Conservation (phyloP, 2,888 invertebrate genomes). For the Monopis laevigella region DNA sequence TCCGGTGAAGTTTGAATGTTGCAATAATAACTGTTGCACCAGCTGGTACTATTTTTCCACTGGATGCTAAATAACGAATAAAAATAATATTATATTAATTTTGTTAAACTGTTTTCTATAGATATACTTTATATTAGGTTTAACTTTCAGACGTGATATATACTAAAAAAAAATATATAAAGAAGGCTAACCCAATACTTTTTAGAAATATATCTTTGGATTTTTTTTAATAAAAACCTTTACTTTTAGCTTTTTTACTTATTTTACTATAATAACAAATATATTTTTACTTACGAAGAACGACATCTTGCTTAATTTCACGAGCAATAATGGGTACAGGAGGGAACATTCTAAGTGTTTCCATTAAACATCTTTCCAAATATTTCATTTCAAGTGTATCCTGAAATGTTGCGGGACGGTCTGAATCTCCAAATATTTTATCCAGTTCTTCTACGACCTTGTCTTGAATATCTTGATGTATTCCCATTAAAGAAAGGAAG, state of each 20-base stretch:
- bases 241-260: conserved; percentile 12
- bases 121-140: no score
- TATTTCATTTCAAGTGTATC: conserved; percentile 90
- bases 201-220: background rate
- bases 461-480: conserved; percentile 77
- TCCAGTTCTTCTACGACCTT: conserved; percentile 78
- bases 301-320: conserved; percentile 75
- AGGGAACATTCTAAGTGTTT: conserved; percentile 81
- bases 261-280: conserved; percentile 7
- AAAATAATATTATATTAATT: background rate
- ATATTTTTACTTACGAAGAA: conserved; percentile 62
- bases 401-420: conserved; percentile 80
- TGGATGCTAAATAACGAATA: conserved; percentile 69
- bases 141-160: no score
- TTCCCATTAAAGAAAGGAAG: conserved; percentile 80
- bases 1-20: conserved; percentile 75
- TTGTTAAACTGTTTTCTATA: no score
- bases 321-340: conserved; percentile 83
- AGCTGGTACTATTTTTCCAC: conserved; percentile 72
- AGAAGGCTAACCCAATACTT: no score
- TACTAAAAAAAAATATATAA: no score
- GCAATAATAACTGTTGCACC: conserved; percentile 75
- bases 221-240: background rate
- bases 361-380: conserved; percentile 82
- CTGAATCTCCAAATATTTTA: conserved; percentile 78